Evolutionary conservation across 2,113 vertebrate species (phyloP).

Genomic region (Tapirus terrestris): DNA sequence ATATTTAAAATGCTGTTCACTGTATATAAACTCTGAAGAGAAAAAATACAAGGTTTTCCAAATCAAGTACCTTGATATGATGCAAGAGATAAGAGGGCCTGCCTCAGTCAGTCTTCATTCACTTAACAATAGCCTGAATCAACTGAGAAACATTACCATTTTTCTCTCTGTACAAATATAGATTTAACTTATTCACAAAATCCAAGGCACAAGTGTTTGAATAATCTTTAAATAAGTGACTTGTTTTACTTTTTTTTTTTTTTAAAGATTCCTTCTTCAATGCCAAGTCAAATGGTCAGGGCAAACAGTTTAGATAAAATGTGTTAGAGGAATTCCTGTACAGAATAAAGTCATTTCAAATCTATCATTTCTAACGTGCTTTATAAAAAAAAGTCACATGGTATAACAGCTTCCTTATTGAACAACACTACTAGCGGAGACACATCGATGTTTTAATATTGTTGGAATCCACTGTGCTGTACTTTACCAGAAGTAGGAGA

Average conservation of each 20-base stretch:
- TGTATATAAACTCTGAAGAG: not conserved
- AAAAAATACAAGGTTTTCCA: not conserved
- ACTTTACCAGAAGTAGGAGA: not conserved
- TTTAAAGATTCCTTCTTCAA: not conserved
- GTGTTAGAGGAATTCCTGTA: not conserved
- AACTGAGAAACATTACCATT: not conserved
- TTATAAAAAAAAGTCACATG: not conserved
- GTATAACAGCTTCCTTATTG: not conserved
- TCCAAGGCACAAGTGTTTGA: not conserved
- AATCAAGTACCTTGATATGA: not conserved
- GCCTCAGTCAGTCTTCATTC: not conserved
- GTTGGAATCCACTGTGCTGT: not conserved
- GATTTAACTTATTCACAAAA: slow-evolving; percentile 36
- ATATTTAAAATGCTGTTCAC: slow-evolving; percentile 43
- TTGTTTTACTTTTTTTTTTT: not conserved
- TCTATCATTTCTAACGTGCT: not conserved
- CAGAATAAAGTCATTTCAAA: slow-evolving; percentile 29
- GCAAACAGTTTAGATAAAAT: slow-evolving; percentile 33
- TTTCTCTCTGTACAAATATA: not conserved
- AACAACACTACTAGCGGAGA: not conserved
- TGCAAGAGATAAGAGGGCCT: not conserved
- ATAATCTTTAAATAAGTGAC: slow-evolving; percentile 45
- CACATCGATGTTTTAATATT: not conserved
- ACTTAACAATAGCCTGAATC: slow-evolving; percentile 13
- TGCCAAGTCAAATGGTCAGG: not conserved